phyloP scores from a whole-genome alignment of 2,888 invertebrate genomes.

The Watsonalla cultraria region DNA sequence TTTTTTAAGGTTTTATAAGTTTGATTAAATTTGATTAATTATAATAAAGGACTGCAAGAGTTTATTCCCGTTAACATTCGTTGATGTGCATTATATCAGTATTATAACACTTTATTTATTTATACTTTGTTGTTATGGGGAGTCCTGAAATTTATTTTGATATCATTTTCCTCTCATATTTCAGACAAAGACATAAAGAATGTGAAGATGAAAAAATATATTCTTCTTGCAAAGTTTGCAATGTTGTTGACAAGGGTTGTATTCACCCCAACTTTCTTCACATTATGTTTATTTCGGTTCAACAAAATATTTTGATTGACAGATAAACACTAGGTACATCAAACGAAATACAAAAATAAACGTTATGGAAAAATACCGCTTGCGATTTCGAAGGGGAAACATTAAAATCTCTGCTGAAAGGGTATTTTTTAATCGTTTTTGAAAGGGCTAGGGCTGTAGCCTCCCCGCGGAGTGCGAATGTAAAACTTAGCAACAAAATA shows the following conservation, averaged over 20 bases:
- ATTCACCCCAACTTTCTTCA: neutral
- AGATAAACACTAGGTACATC: constrained; percentile 29
- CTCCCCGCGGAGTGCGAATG: constrained; percentile 20
- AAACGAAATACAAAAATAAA: constrained; percentile 30
- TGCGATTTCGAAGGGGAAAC: constrained; percentile 28
- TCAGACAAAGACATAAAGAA: no score
- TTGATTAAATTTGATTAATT: no score
- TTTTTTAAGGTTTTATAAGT: no score
- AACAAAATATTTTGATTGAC: constrained; percentile 39
- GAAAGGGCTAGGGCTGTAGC: constrained; percentile 34
- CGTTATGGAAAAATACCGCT: constrained; percentile 18
- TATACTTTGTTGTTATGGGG: no score
- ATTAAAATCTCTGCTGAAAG: constrained; percentile 34
- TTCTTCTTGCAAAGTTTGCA: neutral
- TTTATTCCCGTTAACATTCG: no score
- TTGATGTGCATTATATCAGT: no score
- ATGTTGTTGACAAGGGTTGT: neutral
- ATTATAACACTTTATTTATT: no score
- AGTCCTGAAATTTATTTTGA: no score
- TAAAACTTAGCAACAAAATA: constrained; percentile 3
- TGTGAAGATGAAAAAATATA: no score
- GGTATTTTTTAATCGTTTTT: constrained; percentile 53
- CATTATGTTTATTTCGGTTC: neutral
- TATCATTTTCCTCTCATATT: no score
- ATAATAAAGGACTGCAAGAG: no score